Evolutionary conservation across 2,797 vertebrate genomes (phyloP), one percentile per base, ranked within the genome.

Genomic region (Linurgus olivaceus): DNA sequence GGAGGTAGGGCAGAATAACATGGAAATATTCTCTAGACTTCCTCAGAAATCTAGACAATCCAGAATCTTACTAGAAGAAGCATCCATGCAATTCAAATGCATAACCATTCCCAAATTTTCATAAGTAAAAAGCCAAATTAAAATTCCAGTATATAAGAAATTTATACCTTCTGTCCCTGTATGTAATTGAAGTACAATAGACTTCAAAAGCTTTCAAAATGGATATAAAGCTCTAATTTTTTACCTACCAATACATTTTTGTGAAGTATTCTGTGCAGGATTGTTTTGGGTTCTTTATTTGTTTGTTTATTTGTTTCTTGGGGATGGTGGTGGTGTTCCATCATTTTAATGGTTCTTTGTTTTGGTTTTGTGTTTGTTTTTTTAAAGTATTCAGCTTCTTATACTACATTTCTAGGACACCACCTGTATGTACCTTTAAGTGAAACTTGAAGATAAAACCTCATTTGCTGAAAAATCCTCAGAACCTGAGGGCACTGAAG

Each of bases 381-480:
- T 59, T 80, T 40, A 51, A 58, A 62, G 10, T 70, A 88, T 82
- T 80, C 37, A 62, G 10, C 37, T 75, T 72, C 54, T 70, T 51
- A 50, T 72, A 68, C 11, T 65, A 19, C 40, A 81, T 86, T 84
- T 90, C 35, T 58, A 93, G 57, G 42, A 61, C 42, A 83, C 21
- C n/a, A 86, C 23, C 26, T 61, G 48, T 47, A 63, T 61, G 52
- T 50, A 63, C 28, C 14, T 67, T 68, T 8, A 80, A 88, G n/a
- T 17, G 33, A 86, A 75, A 90, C 7, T 8, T 62, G 24, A 86
- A 88, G 38, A 92, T 48, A 81, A 90, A 92, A 86, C 17, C 50
- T 55, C 19, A 57, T 57, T 90, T 68, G n/a, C 38, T 88, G 29
- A 15, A 86, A 93, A 83, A 77, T 31, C 31, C 31, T 93, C 58